Evolutionary conservation across 2,113 vertebrate species (phyloP), one percentile per base, ranked within the genome.

Genomic region (Gopherus evgoodei): DNA sequence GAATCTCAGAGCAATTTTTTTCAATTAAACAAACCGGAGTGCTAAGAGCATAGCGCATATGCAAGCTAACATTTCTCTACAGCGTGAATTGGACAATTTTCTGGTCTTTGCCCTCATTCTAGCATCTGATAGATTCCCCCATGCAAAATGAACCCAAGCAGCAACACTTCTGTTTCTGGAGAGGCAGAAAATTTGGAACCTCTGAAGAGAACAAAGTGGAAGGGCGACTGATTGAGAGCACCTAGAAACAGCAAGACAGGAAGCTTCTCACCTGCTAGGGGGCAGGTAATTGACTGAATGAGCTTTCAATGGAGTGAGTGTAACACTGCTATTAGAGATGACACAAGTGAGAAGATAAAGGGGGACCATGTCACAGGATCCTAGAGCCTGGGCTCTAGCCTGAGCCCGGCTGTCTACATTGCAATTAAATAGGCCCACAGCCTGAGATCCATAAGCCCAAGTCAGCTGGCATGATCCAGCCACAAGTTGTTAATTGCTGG

Each of bases 111-210:
- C 31, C 86, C 25, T 47, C 24, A 42, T 78, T 78, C 59, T 89
- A 84, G 25, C 56, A 56, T 72, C 84, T 78, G 87, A 78, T 27
- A 52, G 65, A 38, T 69, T 69, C 65, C 35, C 17, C 31, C 35
- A 21, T 21, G 4, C 47, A 79, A 90, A 93, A 93, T 13, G 24
- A 97, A 88, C 69, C 38, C 21, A 57, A 87, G 59, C 92, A 94
- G 12, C 27, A 93, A 79, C 86, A 52, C 25, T 85, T 76, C 16
- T 8, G 4, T 83, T 86, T 92, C 49, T 94, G 72, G 52, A 91
- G 91, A 84, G 75, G 83, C 9, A 53, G 42, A 76, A 13, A 9
- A 85, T 56, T 44, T 76, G 49, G 80, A 16, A 35, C 16, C 3
- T 81, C 80, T 53, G 80, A 90, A 90, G 17, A 54, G n/a, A 89